Conservation (phyloP, 1,140 invertebrate species). For the Gerris buenoi region DNA sequence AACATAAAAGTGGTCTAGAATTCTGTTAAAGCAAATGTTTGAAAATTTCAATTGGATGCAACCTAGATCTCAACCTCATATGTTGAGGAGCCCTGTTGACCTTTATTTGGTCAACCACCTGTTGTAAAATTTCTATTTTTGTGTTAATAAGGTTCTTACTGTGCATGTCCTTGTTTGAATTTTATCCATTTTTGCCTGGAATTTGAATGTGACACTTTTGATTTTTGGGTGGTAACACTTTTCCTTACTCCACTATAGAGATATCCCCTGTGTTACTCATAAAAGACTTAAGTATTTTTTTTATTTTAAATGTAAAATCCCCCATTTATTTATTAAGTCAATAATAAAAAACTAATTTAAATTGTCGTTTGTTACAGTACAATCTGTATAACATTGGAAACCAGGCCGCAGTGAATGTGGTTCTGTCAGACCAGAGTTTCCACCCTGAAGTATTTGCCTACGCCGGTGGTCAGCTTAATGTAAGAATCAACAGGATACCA, state of each 20-base stretch:
- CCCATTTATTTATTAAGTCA: neutral
- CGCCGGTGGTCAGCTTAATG: constrained; percentile 67
- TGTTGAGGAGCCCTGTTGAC: neutral
- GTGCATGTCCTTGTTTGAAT: too few species aligned
- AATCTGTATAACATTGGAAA: constrained; percentile 71
- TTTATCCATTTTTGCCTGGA: too few species aligned
- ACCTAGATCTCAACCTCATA: neutral
- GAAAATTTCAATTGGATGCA: neutral
- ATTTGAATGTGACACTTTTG: too few species aligned
- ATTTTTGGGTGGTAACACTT: neutral
- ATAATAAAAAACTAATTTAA: neutral
- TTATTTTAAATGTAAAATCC: neutral
- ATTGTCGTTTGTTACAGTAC: constrained; percentile 37
- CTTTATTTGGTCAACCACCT: neutral
- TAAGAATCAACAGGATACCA: constrained; percentile 73
- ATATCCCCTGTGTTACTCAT: neutral
- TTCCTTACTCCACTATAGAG: neutral
- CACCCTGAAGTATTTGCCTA: constrained; percentile 74
- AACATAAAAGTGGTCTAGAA: neutral
- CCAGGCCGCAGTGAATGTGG: constrained; percentile 74
- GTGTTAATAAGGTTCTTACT: too few species aligned
- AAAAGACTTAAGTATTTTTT: neutral
- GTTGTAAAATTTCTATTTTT: too few species aligned
- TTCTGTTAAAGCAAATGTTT: neutral
- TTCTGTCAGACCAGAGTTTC: constrained; percentile 77